A percentile compares a stretch with the other conserved stretches of the same genome.
Conservation (phyloP, 2,797 vertebrate species). For the Hyperoplus lanceolatus region DNA sequence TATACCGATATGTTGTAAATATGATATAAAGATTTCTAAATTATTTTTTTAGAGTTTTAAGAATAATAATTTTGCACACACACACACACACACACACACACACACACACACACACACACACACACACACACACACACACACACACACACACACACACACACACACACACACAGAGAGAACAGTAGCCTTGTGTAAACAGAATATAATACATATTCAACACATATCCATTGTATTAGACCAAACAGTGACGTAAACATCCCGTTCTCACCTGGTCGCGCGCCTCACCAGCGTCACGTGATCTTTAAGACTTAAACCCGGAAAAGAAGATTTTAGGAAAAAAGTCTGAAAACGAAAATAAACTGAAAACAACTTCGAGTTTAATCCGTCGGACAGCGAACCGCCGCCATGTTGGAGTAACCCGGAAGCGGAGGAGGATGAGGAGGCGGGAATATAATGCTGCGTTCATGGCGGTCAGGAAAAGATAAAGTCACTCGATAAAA, state of each 20-base stretch:
- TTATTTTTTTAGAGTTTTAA: too few species aligned
- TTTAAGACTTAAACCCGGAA: too few species aligned
- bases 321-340: neutral
- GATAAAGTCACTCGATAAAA: accelerated
- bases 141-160: too few species aligned
- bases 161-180: too few species aligned
- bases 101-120: too few species aligned
- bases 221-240: slow-evolving; percentile 88
- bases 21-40: too few species aligned
- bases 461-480: neutral
- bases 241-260: neutral
- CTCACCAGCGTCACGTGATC: too few species aligned
- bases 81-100: too few species aligned
- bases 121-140: too few species aligned
- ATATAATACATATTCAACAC: slow-evolving; percentile 90
- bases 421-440: slow-evolving; percentile 37
- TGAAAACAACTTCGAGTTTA: neutral
- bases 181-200: too few species aligned
- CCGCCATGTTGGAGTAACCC: slow-evolving; percentile 68
- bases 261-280: slow-evolving; percentile 36
- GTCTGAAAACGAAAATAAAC: neutral
- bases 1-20: too few species aligned
- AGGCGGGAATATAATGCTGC: slow-evolving; percentile 27
- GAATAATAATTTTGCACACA: too few species aligned
- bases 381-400: neutral